phyloP scores from a whole-genome alignment of 2,888 invertebrate genomes.

The Synergus gifuensis region DNA sequence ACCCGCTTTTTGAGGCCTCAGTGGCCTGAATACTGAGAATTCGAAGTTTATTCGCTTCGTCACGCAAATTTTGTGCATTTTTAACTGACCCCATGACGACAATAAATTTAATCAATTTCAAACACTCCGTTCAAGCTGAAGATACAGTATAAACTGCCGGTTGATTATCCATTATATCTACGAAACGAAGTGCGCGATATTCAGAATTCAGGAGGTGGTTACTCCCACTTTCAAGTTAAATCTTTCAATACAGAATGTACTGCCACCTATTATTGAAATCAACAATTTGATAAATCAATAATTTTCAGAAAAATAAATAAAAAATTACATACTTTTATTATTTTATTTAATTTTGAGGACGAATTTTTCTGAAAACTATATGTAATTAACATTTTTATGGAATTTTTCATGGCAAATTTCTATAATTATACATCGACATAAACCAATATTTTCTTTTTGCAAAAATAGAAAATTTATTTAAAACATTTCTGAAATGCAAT shows the following conservation, averaged over 20 bases:
- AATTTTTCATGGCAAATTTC: not conserved
- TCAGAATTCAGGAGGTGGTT: conserved; percentile 41
- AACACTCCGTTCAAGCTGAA: conserved; percentile 48
- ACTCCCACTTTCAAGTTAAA: conserved; percentile 46
- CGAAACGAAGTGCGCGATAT: conserved; percentile 55
- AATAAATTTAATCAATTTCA: conserved; percentile 38
- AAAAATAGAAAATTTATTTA: no score
- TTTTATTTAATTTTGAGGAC: not conserved
- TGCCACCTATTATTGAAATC: conserved; percentile 27
- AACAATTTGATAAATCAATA: conserved; percentile 18
- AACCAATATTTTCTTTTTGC: no score
- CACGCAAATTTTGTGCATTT: conserved; percentile 76
- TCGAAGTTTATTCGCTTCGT: conserved; percentile 83
- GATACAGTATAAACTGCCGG: conserved; percentile 66
- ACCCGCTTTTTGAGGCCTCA: conserved; percentile 84
- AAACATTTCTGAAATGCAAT: no score
- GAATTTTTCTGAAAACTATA: not conserved
- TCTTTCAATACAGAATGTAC: conserved; percentile 16
- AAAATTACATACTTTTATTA: not conserved
- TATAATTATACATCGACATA: no score
- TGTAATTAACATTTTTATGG: not conserved
- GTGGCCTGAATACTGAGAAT: conserved; percentile 83
- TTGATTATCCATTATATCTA: conserved; percentile 43
- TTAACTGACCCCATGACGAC: conserved; percentile 65
- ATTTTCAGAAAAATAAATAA: not conserved